phyloP scores from a whole-genome alignment of 2,888 invertebrate genomes.

The Acronicta leporina region DNA sequence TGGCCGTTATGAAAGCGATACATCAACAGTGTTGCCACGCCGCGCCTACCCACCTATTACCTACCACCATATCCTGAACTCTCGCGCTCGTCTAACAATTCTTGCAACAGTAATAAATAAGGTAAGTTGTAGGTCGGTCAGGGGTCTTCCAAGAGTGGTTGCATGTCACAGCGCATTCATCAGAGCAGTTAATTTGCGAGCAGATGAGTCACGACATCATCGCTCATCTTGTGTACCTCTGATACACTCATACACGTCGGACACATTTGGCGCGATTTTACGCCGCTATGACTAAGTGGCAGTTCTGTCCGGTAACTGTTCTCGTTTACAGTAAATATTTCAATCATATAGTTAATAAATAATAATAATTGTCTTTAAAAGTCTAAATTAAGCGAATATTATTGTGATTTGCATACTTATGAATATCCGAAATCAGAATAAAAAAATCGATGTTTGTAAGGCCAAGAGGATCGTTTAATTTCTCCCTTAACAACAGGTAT shows the following conservation, averaged over 20 bases:
- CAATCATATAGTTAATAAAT: too few species aligned
- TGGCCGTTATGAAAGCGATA: slow-evolving; percentile 83
- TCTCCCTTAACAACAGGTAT: too few species aligned
- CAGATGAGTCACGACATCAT: slow-evolving; percentile 85
- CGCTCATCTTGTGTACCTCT: slow-evolving; percentile 80
- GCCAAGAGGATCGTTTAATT: too few species aligned
- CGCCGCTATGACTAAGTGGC: slow-evolving; percentile 34
- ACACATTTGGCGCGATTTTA: slow-evolving; percentile 71
- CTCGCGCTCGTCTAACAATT: slow-evolving; percentile 44
- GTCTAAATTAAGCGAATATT: too few species aligned
- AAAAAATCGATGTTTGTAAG: too few species aligned
- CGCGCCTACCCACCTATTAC: slow-evolving; percentile 74
- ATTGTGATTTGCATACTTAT: too few species aligned
- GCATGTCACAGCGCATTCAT: slow-evolving; percentile 78
- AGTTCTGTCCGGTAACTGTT: slow-evolving; percentile 8
- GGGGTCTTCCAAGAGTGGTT: slow-evolving; percentile 67
- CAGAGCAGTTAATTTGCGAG: slow-evolving; percentile 87
- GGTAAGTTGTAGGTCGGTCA: slow-evolving; percentile 39
- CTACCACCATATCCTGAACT: slow-evolving; percentile 65
- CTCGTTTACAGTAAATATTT: slow-evolving; percentile 10
- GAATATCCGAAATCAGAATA: too few species aligned
- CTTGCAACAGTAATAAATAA: slow-evolving; percentile 36
- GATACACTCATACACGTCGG: slow-evolving; percentile 73
- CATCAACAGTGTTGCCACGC: slow-evolving; percentile 78
- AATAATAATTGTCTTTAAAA: too few species aligned